These are phyloP conservation scores for Timema podura DNA, from an alignment of 2,888 invertebrate species.

Conservation along the genomic window DNA sequence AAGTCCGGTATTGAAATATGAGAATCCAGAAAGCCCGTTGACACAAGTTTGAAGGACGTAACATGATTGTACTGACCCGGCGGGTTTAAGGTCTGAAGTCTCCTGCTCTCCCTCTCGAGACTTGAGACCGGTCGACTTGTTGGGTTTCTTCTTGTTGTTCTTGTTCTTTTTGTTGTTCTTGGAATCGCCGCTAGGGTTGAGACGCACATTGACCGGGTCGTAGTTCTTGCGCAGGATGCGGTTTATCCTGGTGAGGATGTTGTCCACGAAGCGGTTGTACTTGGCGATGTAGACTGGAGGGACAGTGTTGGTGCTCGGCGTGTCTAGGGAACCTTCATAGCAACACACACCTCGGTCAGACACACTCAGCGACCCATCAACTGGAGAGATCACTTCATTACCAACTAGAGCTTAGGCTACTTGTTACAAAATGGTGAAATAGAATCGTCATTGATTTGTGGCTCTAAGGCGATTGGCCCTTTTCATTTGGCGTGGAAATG, in stretches of 20 bases:
- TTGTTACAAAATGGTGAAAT: too few species aligned
- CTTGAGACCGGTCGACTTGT: constrained; percentile 29
- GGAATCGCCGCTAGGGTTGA: constrained; percentile 55
- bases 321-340: constrained; percentile 19
- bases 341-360: background rate
- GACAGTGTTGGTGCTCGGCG: constrained; percentile 38
- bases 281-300: constrained; percentile 72
- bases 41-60: too few species aligned
- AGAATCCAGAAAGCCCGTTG: too few species aligned
- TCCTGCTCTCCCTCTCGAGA: background rate
- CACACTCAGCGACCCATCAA: too few species aligned
- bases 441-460: too few species aligned
- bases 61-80: too few species aligned
- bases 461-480: too few species aligned
- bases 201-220: constrained; percentile 78
- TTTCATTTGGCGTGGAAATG: too few species aligned
- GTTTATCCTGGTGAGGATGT: constrained; percentile 76
- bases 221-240: constrained; percentile 73
- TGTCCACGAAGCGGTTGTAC: constrained; percentile 83
- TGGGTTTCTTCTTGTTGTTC: constrained; percentile 35
- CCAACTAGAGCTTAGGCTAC: too few species aligned
- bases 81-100: too few species aligned
- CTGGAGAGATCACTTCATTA: too few species aligned
- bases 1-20: too few species aligned
- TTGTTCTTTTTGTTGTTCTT: constrained; percentile 46